Percentiles rank a stretch among this genome's conserved stretches.
Evolutionary conservation across 2,113 vertebrate species (phyloP).

Genomic region (Larimichthys crocea): DNA sequence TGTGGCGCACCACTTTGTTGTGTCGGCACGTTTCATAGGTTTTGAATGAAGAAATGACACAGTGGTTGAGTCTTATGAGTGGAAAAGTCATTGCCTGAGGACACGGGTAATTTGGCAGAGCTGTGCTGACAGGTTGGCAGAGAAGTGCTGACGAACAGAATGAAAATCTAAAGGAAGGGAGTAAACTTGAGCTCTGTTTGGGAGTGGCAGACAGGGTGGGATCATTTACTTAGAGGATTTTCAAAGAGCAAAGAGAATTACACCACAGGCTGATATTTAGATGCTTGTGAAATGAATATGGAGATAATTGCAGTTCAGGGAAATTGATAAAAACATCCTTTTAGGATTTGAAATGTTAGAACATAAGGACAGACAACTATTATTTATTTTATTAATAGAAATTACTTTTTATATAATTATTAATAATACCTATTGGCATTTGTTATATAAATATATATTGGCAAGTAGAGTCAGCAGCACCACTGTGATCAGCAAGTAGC

Average conservation of each 20-base stretch:
- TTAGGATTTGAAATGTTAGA: background rate
- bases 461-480: background rate
- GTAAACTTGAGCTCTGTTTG: background rate
- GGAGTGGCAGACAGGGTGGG: conserved; percentile 14
- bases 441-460: background rate
- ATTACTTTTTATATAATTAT: background rate
- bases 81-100: conserved; percentile 3
- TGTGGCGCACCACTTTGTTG: background rate
- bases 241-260: background rate
- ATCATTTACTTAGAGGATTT: conserved; percentile 20
- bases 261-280: background rate
- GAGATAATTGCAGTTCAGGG: background rate
- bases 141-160: background rate
- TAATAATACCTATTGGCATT: background rate
- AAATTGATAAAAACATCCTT: background rate
- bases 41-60: conserved; percentile 25
- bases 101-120: background rate
- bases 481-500: background rate
- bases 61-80: conserved; percentile 10
- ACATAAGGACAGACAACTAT: background rate
- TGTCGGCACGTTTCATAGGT: background rate
- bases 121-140: conserved; percentile 4
- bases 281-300: background rate
- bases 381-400: background rate
- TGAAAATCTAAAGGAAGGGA: background rate